Conservation (phyloP, 2,113 vertebrate genomes). For the Atlantisia rogersi region DNA sequence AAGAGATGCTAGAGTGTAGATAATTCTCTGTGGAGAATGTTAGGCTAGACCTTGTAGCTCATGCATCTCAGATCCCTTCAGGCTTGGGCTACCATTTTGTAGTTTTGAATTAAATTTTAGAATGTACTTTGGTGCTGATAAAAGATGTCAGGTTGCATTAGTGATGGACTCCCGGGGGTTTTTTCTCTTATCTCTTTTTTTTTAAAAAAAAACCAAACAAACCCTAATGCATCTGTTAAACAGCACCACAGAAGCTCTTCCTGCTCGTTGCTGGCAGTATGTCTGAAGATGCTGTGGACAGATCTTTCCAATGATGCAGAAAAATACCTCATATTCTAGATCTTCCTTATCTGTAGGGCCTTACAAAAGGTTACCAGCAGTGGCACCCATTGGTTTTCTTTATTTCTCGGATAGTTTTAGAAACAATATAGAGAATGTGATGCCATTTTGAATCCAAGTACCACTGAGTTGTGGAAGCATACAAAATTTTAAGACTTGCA, state of each 20-base stretch:
- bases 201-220: no score
- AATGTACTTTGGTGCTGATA: background rate
- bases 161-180: background rate
- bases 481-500: background rate
- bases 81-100: background rate
- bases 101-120: background rate
- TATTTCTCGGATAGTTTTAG: background rate
- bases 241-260: background rate
- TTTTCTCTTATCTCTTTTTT: no score
- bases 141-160: background rate
- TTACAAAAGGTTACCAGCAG: background rate
- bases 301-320: background rate
- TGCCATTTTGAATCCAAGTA: background rate
- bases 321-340: background rate
- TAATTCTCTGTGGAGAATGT: background rate
- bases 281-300: background rate
- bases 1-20: background rate
- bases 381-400: background rate
- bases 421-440: background rate
- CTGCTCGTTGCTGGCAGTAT: background rate
- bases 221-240: background rate
- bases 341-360: background rate
- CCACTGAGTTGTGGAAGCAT: background rate
- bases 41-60: background rate
- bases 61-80: background rate